Evolutionary conservation across 2,113 vertebrate species (phyloP).

Genomic region (Muscicapa adusta): DNA sequence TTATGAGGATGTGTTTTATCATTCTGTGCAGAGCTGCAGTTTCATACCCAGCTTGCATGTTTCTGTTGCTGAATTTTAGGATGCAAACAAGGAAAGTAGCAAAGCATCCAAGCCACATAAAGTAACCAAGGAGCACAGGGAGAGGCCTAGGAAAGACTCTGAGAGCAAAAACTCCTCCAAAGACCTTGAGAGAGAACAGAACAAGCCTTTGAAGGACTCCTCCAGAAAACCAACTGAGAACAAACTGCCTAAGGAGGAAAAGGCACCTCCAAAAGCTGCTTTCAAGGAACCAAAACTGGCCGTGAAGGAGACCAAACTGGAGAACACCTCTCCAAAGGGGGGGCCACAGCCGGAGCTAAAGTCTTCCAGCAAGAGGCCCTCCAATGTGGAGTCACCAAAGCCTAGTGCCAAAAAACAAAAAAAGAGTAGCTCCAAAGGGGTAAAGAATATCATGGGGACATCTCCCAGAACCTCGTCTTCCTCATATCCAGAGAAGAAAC

Average conservation of each 20-base stretch:
- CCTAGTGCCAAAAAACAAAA: constrained; percentile 93
- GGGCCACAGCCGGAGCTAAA: constrained; percentile 82
- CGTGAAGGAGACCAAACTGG: constrained; percentile 93
- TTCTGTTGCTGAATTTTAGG: constrained; percentile 62
- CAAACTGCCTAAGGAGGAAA: constrained; percentile 92
- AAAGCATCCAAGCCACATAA: constrained; percentile 93
- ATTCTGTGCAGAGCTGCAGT: neutral
- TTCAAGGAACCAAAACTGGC: constrained; percentile 98
- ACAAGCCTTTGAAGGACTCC: constrained; percentile 73
- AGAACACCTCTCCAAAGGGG: constrained; percentile 92
- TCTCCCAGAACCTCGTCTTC: constrained; percentile 86
- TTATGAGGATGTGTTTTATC: neutral
- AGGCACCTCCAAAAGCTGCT: constrained; percentile 89
- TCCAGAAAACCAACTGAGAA: constrained; percentile 86
- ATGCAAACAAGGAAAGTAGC: constrained; percentile 76
- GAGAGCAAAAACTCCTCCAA: constrained; percentile 90
- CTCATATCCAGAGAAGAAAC: constrained; percentile 87
- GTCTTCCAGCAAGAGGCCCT: constrained; percentile 88
- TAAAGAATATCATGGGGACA: constrained; percentile 79
- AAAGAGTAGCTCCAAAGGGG: constrained; percentile 87
- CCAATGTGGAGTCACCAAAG: constrained; percentile 89
- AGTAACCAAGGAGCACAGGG: constrained; percentile 91
- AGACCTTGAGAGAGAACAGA: constrained; percentile 83
- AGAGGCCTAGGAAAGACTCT: constrained; percentile 92
- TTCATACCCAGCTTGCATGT: neutral